Evolutionary conservation across 2,113 vertebrate species (phyloP), one percentile per base, ranked within the genome.

Genomic region (Phalacrocorax aristotelis): DNA sequence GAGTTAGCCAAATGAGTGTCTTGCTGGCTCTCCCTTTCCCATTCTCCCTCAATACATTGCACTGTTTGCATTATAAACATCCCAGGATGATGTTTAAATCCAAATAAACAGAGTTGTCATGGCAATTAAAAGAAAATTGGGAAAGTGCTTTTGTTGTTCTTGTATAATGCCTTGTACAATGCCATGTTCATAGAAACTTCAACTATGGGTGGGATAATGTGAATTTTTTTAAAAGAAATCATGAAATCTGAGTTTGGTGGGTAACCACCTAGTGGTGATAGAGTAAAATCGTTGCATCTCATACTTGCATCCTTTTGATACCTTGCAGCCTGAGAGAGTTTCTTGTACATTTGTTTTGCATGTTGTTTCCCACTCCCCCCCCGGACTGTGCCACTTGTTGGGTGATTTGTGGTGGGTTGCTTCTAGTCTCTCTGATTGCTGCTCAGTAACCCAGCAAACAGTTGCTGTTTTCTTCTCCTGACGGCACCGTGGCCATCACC

Each of bases 51-150:
- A 5, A n/a, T 75, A 11, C 34, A 15, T 76, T 75, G 57, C 6
- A 2, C 46, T 68, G 27, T 84, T 92, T 62, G 74, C 0, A 0
- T 69, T 77, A 54, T 4, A 57, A 85, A 70, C 58, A 66, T 89
- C 83, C 40, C 70, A 69, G 62, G 62, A 91, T 76, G 48, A 83
- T 83, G 46, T 83, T 95, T 85, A 93, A 89, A 77, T 95, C 66
- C 91, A 95, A 91, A 83, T 95, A 93, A 94, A 95, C 81, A 85
- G 64, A 92, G 89, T 94, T 93, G 74, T 92, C 75, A 80, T 91
- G 84, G 84, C 66, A 84, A 83, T 96, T 95, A 76, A 40, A 75
- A 91, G 40, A 81, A 82, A 85, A 91, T 14, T 29, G 26, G 36
- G 57, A 40, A 89, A 76, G 25, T 0, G 0, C 26, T 94, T 82